Conservation (phyloP, 2,113 vertebrate species). For the Nesospiza acunhae region DNA sequence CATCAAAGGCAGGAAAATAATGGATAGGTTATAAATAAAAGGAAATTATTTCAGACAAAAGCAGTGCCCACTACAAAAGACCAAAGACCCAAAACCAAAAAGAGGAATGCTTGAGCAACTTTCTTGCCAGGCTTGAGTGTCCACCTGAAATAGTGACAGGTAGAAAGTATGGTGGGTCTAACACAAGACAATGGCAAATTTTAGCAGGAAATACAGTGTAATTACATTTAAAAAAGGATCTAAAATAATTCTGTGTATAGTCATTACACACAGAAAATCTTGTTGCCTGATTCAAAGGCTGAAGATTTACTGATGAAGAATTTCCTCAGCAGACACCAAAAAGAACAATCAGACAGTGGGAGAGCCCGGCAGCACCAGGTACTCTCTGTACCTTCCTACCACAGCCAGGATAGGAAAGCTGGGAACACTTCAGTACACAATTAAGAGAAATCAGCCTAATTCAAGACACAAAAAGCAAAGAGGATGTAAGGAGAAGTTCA, state of each 20-base stretch:
- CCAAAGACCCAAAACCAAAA: neutral
- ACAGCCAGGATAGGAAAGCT: neutral
- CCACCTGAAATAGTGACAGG: neutral
- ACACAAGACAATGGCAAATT: neutral
- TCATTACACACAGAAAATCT: neutral
- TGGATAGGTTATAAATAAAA: neutral
- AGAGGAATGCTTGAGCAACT: neutral
- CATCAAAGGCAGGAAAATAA: neutral
- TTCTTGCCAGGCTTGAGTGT: neutral
- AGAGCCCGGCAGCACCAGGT: neutral
- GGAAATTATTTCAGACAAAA: neutral
- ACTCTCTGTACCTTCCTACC: neutral
- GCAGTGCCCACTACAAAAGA: neutral
- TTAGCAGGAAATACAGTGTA: neutral
- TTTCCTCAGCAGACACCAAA: neutral
- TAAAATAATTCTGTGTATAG: neutral
- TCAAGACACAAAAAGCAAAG: neutral
- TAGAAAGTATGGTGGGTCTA: neutral
- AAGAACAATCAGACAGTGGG: fast-evolving
- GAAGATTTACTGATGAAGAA: neutral
- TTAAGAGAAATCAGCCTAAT: neutral
- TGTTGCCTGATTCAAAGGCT: neutral
- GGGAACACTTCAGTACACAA: neutral
- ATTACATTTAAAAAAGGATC: neutral
- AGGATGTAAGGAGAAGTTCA: neutral